Evolutionary conservation across 2,888 invertebrate species (phyloP).

Genomic region (Scrobipalpa atriplicella): DNA sequence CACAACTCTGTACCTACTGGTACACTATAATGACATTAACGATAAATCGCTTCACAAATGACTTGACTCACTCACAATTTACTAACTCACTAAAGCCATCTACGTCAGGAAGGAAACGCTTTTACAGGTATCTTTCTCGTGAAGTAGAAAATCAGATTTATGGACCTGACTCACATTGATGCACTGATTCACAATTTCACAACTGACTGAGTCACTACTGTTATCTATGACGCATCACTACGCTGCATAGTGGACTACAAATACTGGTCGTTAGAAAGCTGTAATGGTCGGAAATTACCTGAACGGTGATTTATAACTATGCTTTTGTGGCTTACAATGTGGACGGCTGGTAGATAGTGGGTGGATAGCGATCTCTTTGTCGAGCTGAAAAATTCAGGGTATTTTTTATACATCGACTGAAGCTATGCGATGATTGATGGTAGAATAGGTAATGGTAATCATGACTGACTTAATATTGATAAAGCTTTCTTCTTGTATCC

Average conservation of each 20-base stretch:
- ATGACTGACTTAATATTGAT: too few species aligned
- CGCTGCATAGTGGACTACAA: constrained; percentile 48
- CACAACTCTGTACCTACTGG: too few species aligned
- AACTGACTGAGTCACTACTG: too few species aligned
- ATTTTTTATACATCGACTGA: background rate
- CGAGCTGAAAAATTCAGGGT: background rate
- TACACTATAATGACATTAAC: too few species aligned
- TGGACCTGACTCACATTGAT: background rate
- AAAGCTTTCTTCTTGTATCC: too few species aligned
- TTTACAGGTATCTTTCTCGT: too few species aligned
- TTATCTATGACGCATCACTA: background rate
- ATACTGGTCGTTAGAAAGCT: constrained; percentile 64
- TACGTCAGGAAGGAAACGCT: too few species aligned
- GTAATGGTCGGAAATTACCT: constrained; percentile 75
- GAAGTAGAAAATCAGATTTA: background rate
- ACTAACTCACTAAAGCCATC: too few species aligned
- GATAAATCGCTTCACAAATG: too few species aligned
- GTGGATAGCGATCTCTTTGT: constrained; percentile 65
- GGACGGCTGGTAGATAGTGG: constrained; percentile 63
- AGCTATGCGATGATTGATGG: background rate
- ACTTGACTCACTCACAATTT: too few species aligned
- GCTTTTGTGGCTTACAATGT: constrained; percentile 46
- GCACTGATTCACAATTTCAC: too few species aligned
- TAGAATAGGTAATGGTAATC: too few species aligned
- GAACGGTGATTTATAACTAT: constrained; percentile 68